Conservation (phyloP, 2,888 invertebrate genomes). For the Coecobrya sp. region DNA sequence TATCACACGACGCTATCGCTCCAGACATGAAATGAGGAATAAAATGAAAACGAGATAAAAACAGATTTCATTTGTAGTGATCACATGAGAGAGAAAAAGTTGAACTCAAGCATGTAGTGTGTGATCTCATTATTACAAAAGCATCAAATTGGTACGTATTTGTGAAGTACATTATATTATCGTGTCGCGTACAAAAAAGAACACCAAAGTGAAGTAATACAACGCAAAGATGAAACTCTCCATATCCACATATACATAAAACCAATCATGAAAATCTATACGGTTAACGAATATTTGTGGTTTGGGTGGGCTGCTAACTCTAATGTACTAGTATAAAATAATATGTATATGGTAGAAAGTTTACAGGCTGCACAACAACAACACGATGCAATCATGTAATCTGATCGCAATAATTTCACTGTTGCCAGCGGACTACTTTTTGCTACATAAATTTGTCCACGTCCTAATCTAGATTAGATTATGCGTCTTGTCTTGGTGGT, state of each 20-base stretch:
- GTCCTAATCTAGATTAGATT: constrained; percentile 82
- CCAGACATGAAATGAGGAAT: constrained; percentile 63
- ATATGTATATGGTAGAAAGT: not conserved
- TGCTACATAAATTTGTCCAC: constrained; percentile 81
- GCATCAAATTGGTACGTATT: constrained; percentile 38
- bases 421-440: constrained; percentile 80
- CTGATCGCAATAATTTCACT: constrained; percentile 80
- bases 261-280: constrained; percentile 4
- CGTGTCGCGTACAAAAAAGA: constrained; percentile 27
- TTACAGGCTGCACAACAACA: constrained; percentile 51
- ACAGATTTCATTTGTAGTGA: constrained; percentile 60
- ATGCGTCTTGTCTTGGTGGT: constrained; percentile 65
- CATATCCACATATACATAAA: not conserved
- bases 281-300: not conserved
- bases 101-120: constrained; percentile 15
- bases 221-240: not conserved
- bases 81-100: constrained; percentile 10
- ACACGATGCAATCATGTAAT: constrained; percentile 76
- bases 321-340: not conserved
- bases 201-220: not conserved
- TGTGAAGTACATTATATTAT: constrained; percentile 7
- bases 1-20: constrained; percentile 29
- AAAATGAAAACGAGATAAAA: constrained; percentile 64
- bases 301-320: not conserved
- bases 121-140: constrained; percentile 65